Evolutionary conservation across 2,888 invertebrate species (phyloP).

Genomic region (Cephus rjabovi): DNA sequence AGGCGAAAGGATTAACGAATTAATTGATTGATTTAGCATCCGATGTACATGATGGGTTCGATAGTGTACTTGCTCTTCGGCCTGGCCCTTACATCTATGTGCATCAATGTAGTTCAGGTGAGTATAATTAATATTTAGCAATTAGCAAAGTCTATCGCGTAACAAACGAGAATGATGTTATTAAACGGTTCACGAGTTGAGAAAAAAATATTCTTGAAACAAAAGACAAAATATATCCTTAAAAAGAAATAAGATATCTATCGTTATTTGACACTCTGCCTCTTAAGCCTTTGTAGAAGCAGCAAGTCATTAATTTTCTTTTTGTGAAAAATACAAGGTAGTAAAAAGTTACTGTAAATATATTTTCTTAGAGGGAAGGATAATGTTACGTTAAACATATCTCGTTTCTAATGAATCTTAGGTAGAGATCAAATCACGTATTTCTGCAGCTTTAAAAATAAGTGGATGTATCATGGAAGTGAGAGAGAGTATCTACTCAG

Average conservation of each 20-base stretch:
- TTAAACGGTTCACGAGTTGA: background rate
- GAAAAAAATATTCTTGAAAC: background rate
- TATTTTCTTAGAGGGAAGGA: background rate
- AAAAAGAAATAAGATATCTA: too few relatives aligned
- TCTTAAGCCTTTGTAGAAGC: too few relatives aligned
- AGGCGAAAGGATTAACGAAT: conserved; percentile 26
- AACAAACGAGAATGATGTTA: background rate
- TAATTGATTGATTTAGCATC: conserved; percentile 71
- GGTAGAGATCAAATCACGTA: background rate
- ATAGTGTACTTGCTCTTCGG: conserved; percentile 95
- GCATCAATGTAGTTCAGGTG: conserved; percentile 94
- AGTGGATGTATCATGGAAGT: background rate
- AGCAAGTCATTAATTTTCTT: too few relatives aligned
- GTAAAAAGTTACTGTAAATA: background rate
- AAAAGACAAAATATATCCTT: background rate
- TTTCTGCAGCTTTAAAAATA: background rate
- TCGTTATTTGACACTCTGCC: too few relatives aligned
- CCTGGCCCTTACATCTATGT: conserved; percentile 95
- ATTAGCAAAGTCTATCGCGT: background rate
- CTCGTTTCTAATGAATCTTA: background rate
- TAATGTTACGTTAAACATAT: background rate
- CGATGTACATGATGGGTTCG: conserved; percentile 89
- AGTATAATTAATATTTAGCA: conserved; percentile 63
- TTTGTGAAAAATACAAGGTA: background rate
- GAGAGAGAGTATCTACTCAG: too few relatives aligned